Base-by-base conservation (phyloP, 2,113 vertebrate species). In the Eudorcas thomsonii region DNA sequence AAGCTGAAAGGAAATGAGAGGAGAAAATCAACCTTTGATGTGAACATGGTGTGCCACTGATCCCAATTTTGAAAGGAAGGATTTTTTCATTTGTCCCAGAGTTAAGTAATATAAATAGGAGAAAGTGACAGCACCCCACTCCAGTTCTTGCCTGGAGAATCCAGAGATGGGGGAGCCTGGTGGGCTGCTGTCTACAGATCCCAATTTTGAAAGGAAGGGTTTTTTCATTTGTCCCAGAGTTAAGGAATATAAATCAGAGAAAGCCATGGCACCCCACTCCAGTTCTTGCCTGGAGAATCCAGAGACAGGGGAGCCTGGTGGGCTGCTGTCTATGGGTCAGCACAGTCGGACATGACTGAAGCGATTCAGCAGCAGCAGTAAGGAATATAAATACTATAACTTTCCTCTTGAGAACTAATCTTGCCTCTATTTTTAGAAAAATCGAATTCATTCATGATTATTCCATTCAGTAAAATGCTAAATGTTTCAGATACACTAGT, bases 401-500 rank as follows among this genome's bases (percentile, higher is more conserved):
- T 80, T 95, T 94, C 62, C 50, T 88, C 84, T 91, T 98, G 95
- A 82, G 36, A 50, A 57, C 52, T 62, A 82, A 82, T 60, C 48
- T 97, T 94, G 16, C 16, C 39, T 94, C 71, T 93, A 13, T 39
- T 97, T 92, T 67, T 55, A 86, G 43, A 86, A 89, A 96, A 94
- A 60, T 59, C 11, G 88, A 57, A 36, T 25, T 96, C 13, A 88
- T 11, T 78, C 45, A 80, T 45, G 92, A 94, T 96, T 85, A 59
- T 80, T 86, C 21, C 43, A 93, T 82, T 90, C 48, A 95, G 88
- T 94, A 67, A 95, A 97, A 93, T 90, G 36, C 43, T 95, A 71
- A 77, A 77, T 57, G 43, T 26, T 95, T 88, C 94, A 93, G 64
- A 84, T 55, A 93, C 16, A 74, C 26, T 92, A 39, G 45, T 93